Percentiles rank a stretch among this genome's conserved stretches.
Conservation (phyloP, 2,113 vertebrate species). For the Ammodytes marinus region DNA sequence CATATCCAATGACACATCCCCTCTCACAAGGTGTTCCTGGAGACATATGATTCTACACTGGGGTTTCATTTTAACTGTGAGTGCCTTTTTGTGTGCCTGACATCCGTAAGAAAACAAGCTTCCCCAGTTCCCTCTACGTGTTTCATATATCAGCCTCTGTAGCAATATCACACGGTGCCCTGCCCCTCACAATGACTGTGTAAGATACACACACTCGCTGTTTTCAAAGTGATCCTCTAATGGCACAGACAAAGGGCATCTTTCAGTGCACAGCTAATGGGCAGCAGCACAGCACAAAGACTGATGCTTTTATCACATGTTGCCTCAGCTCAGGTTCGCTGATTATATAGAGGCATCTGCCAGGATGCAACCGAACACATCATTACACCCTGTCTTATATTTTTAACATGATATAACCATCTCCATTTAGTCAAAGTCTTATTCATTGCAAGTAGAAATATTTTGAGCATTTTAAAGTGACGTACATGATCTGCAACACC, state of each 20-base stretch:
- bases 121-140: not conserved
- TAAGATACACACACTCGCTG: slow-evolving; percentile 29
- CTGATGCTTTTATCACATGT: slow-evolving; percentile 65
- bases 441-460: slow-evolving; percentile 5
- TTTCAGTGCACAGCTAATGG: slow-evolving; percentile 60
- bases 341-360: slow-evolving; percentile 30
- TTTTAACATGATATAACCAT: slow-evolving; percentile 35
- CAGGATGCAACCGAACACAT: slow-evolving; percentile 14
- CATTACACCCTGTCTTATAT: slow-evolving; percentile 21
- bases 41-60: not conserved
- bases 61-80: not conserved
- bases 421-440: not conserved
- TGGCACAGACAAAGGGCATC: slow-evolving; percentile 64
- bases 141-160: slow-evolving; percentile 3
- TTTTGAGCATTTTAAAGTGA: not conserved
- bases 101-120: not conserved
- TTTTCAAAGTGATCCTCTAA: slow-evolving; percentile 51
- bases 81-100: not conserved
- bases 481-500: not conserved
- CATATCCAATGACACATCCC: not conserved
- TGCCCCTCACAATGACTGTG: slow-evolving; percentile 22
- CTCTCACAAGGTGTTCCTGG: not conserved
- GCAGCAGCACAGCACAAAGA: slow-evolving; percentile 38
- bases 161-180: slow-evolving; percentile 6
- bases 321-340: slow-evolving; percentile 30